Conservation (phyloP, 2,113 vertebrate species). For the Microcebus lehilahytsara region DNA sequence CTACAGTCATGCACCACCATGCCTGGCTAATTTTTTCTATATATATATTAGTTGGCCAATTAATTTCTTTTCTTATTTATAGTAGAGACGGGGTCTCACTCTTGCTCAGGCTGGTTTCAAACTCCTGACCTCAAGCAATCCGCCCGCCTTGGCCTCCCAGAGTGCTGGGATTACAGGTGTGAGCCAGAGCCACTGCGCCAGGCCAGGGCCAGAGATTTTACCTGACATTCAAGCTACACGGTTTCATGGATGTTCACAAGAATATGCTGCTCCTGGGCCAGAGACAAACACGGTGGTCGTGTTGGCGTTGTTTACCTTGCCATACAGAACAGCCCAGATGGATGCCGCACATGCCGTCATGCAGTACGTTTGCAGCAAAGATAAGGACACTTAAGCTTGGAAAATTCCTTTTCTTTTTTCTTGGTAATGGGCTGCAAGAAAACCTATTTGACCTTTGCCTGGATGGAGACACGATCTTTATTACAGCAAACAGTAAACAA, state of each 20-base stretch:
- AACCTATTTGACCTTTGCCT: not conserved
- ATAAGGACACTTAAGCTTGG: not conserved
- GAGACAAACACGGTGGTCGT: not conserved
- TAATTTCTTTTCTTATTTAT: too few species aligned
- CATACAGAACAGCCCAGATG: not conserved
- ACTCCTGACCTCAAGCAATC: too few species aligned
- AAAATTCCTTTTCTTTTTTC: not conserved
- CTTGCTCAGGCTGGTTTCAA: too few species aligned
- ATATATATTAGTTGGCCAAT: too few species aligned
- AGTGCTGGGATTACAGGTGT: too few species aligned
- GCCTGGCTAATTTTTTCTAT: too few species aligned
- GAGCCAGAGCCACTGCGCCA: too few species aligned
- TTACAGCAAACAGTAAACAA: not conserved
- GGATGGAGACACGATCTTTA: not conserved
- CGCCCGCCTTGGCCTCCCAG: too few species aligned
- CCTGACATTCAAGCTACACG: not conserved
- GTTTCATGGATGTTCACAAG: not conserved
- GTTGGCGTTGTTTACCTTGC: not conserved
- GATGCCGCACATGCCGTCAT: accelerated
- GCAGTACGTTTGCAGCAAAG: not conserved
- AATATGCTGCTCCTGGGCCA: not conserved
- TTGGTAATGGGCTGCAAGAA: not conserved
- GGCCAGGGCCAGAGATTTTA: not conserved
- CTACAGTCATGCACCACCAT: too few species aligned
- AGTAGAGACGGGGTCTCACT: too few species aligned